Evolutionary conservation across 2,888 invertebrate species (phyloP), one percentile per base, ranked within the genome.

Genomic region (Acrobasis consociella): DNA sequence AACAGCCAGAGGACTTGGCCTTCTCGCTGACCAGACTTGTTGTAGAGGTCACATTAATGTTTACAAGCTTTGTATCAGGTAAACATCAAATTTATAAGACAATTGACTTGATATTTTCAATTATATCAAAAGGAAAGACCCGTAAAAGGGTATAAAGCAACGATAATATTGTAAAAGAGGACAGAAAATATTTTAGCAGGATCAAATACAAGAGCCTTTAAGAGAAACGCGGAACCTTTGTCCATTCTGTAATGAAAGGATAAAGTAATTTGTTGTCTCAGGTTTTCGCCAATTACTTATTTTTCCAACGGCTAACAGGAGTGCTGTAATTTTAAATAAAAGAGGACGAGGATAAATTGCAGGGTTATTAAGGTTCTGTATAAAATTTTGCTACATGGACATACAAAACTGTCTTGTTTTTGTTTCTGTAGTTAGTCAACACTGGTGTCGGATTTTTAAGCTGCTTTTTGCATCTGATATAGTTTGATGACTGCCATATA

Each of bases 221-320:
- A 46, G 7, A 46, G 10, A 39, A 55, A 55, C n/a, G 38, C 38
- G 11, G 16, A 39, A 39, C 55, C 55, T 39, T 55, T 39, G 39
- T 15, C 55, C 38, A 55, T 55, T 11, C 55, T 39, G 10, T 39
- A 55, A 39, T 55, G 39, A 55, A 55, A 55, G 55, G 39, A 55
- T 55, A 16, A 39, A 16, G 55, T 10, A 38, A 55, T 55, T 55
- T 55, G 55, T 55, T 55, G 39, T 55, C 39, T 55, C 55, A 55
- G 55, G 55, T 55, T 55, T 55, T 55, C 55, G 39, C 55, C 55
- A 55, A 55, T 55, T 55, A 55, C 39, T 55, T 55, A 55, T 55
- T 55, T 53, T 55, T 16, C 55, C 55, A 15, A 39, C 55, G 53
- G 15, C 53, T 22, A 53, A 38, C n/a, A 38, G 16, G 55, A 55